Evolutionary conservation across 2,888 invertebrate species (phyloP).

Genomic region (Phalera bucephala): DNA sequence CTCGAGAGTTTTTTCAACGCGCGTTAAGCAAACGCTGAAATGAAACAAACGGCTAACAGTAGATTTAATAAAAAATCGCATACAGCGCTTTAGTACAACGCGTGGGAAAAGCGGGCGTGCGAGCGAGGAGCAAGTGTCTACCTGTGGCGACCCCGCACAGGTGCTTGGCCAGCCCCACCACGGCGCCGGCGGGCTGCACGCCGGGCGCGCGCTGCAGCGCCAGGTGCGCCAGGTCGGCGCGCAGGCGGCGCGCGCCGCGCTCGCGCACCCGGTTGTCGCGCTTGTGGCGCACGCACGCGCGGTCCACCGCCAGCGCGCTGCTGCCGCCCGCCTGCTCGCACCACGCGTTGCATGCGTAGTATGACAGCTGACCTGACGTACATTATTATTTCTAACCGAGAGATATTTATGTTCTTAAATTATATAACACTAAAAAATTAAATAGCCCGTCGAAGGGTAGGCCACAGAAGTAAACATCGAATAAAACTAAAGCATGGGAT

Average conservation of each 20-base stretch:
- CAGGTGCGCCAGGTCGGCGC: constrained; percentile 92
- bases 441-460: too few species aligned
- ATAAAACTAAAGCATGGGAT: too few species aligned
- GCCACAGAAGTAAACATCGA: too few species aligned
- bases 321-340: constrained; percentile 55
- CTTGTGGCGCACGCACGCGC: constrained; percentile 91
- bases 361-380: constrained; percentile 87
- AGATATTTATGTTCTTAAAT: too few species aligned
- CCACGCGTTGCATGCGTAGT: constrained; percentile 87
- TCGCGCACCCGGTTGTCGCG: constrained; percentile 78
- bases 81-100: too few species aligned
- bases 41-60: too few species aligned
- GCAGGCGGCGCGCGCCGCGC: constrained; percentile 72
- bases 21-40: too few species aligned
- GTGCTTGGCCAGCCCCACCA: constrained; percentile 93
- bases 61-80: too few species aligned
- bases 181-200: constrained; percentile 48
- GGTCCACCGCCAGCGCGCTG: constrained; percentile 89
- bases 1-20: too few species aligned
- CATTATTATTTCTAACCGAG: neutral
- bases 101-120: neutral
- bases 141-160: constrained; percentile 95
- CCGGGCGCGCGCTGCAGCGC: constrained; percentile 78
- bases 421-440: neutral
- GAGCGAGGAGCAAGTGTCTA: constrained; percentile 38